Base-by-base conservation (phyloP, 2,113 vertebrate species). In the Lophius piscatorius region DNA sequence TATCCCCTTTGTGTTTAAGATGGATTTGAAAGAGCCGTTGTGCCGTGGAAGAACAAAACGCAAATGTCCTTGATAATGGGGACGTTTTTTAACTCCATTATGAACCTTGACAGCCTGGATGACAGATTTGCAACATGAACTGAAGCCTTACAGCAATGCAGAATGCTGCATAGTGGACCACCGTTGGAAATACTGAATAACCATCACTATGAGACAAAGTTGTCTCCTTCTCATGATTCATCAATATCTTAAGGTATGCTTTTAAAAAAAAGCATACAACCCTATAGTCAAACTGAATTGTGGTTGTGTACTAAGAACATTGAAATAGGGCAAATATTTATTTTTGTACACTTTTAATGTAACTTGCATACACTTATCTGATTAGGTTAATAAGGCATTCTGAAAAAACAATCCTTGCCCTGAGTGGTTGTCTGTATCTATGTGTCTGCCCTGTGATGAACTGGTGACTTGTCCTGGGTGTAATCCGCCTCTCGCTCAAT, bases 21-120 rank as follows among this genome's bases (percentile, higher is more conserved):
- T 78, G 58, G 65, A 76, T 76, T 85, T 68, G 60, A 84, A 80
- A 82, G 81, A 78, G 52, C 77, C 70, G 77, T 81, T 77, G 46
- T 60, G 60, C 39, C 3, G 47, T 14, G 26, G 2, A 8, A 61
- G 63, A 65, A 78, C 74, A 76, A 78, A 84, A 63, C 35, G 36
- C 22, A 76, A 76, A 73, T 26, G 80, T 79, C 84, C 76, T 74
- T 75, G 65, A 56, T 81, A 85, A 87, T 83, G 70, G 77, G 58
- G 34, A 67, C 59, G 17, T 82, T 77, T 83, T 66, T 79, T 85
- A 79, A 68, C 67, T 82, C 71, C 51, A 62, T 75, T 78, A 82
- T 80, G 65, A 78, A 38, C 70, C 22, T 14, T 70, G 83, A 82
- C 76, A 75, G 74, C 56, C 49, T 0, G 33, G 68, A 38, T 81